A percentile compares a stretch with the other conserved stretches of the same genome.
These are phyloP conservation scores for Papilio polytes DNA, from an alignment of 1,140 invertebrate genomes.

Conservation along the genomic window DNA sequence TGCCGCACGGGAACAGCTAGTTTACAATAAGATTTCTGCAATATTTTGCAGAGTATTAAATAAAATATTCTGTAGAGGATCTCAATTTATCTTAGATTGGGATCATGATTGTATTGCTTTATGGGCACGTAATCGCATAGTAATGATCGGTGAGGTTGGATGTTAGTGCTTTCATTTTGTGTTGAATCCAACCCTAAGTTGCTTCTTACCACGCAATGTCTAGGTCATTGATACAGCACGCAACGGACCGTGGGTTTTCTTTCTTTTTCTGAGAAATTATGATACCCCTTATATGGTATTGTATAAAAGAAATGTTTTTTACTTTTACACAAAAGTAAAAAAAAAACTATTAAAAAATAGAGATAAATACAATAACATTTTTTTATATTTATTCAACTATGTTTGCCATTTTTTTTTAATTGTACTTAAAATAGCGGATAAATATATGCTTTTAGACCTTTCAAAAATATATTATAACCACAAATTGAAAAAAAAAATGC, in stretches of 20 bases:
- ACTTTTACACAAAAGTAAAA: no score
- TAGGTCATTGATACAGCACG: conserved; percentile 22
- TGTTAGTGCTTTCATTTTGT: conserved; percentile 8
- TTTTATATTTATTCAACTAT: no score
- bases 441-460: no score
- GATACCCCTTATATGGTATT: neutral
- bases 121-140: neutral
- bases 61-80: neutral
- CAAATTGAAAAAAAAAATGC: no score
- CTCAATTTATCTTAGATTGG: neutral
- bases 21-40: neutral
- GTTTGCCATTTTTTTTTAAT: no score
- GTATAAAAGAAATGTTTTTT: no score
- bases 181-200: neutral
- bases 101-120: conserved; percentile 7
- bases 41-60: neutral
- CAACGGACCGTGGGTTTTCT: neutral
- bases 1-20: no score
- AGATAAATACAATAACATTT: no score
- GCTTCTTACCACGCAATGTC: conserved; percentile 1
- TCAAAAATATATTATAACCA: no score
- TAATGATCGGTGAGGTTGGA: neutral
- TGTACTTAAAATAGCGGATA: no score
- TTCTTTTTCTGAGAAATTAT: neutral
- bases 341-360: no score